Conservation (phyloP, 2,888 invertebrate genomes). For the Lamellibrachia satsuma region DNA sequence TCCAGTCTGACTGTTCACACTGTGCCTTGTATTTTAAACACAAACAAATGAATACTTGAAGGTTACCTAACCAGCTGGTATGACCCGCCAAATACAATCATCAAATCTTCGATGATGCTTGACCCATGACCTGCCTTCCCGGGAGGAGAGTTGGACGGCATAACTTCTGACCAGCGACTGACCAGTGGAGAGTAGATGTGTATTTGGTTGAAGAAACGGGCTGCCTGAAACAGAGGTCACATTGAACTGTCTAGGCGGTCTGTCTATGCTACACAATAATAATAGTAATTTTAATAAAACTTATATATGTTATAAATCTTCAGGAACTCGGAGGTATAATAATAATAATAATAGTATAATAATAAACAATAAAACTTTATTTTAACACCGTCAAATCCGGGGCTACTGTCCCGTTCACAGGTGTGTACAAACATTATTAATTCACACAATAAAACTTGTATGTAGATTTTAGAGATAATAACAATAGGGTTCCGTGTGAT, state of each 20-base stretch:
- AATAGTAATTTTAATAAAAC: too few species aligned
- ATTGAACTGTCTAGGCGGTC: background rate
- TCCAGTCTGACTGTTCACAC: too few species aligned
- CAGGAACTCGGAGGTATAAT: too few species aligned
- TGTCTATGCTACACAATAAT: background rate
- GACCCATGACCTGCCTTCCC: constrained; percentile 94
- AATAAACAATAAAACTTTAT: too few species aligned
- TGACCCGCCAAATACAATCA: constrained; percentile 69
- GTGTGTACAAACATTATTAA: too few species aligned
- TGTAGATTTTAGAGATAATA: too few species aligned
- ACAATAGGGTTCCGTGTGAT: too few species aligned
- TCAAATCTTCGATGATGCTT: constrained; percentile 73
- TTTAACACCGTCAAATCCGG: too few species aligned
- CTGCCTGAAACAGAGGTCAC: constrained; percentile 67
- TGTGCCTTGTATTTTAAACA: constrained; percentile 45
- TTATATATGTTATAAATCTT: too few species aligned
- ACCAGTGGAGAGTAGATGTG: constrained; percentile 84
- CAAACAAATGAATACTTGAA: background rate
- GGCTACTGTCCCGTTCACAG: too few species aligned
- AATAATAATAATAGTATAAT: too few species aligned
- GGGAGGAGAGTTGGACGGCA: constrained; percentile 74
- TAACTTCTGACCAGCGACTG: constrained; percentile 76
- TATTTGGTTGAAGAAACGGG: constrained; percentile 89
- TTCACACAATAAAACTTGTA: too few species aligned
- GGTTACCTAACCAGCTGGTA: constrained; percentile 42